These are phyloP conservation scores for Calliopsis andreniformis DNA, from an alignment of 1,140 invertebrate genomes.

Conservation along the genomic window DNA sequence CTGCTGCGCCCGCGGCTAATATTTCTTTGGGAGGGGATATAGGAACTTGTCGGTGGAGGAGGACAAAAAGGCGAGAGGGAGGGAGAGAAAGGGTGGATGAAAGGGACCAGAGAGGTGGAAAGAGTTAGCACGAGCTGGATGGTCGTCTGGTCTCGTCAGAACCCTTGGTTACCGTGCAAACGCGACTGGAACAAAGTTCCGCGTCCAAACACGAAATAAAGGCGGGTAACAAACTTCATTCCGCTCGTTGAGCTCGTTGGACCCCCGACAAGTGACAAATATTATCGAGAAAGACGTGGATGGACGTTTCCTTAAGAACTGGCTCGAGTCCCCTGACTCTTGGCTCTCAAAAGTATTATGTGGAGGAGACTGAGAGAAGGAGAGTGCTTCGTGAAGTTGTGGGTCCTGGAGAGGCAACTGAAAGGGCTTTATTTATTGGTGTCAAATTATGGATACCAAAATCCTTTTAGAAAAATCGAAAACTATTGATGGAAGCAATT, in stretches of 20 bases:
- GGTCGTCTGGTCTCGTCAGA: conserved; percentile 14
- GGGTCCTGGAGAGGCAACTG: no score
- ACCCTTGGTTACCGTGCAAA: conserved; percentile 53
- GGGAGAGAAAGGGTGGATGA: conserved; percentile 1
- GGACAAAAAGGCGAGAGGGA: conserved; percentile 4
- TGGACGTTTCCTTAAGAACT: neutral
- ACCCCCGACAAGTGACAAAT: neutral
- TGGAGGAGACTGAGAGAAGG: neutral
- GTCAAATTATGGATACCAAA: no score
- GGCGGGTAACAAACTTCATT: conserved; percentile 61
- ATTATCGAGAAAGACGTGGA: neutral
- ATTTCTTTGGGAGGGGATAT: conserved; percentile 35
- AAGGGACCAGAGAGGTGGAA: neutral
- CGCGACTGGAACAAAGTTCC: conserved; percentile 58
- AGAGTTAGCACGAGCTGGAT: conserved; percentile 7
- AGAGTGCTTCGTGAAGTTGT: neutral
- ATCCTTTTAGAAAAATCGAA: no score
- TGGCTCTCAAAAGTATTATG: neutral
- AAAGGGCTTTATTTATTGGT: no score
- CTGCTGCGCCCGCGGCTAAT: conserved; percentile 57
- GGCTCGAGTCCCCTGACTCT: no score
- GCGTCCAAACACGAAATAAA: conserved; percentile 61
- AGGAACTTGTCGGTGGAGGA: neutral
- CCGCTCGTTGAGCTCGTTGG: conserved; percentile 31
- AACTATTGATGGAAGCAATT: no score